These are phyloP conservation scores for Psylliodes chrysocephalus DNA, from an alignment of 2,888 invertebrate genomes.

Conservation along the genomic window DNA sequence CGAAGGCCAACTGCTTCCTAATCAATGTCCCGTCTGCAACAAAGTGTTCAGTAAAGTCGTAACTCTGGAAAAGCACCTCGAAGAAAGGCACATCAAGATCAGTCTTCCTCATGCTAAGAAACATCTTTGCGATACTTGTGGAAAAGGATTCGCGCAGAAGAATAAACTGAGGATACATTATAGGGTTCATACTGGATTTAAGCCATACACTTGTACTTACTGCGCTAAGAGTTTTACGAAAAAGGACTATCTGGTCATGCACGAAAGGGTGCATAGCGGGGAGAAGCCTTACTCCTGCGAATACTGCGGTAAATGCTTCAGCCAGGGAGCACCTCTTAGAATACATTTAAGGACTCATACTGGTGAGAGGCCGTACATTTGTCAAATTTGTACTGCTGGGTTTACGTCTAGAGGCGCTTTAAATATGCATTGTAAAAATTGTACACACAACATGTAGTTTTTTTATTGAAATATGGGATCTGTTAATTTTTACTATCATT, in stretches of 20 bases:
- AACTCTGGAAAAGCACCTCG: constrained; percentile 64
- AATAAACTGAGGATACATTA: constrained; percentile 56
- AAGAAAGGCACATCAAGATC: constrained; percentile 55
- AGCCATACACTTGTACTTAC: constrained; percentile 60
- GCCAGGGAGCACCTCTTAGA: constrained; percentile 54
- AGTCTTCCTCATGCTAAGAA: constrained; percentile 52
- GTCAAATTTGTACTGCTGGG: constrained; percentile 68
- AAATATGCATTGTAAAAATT: constrained; percentile 66
- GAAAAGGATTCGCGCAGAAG: constrained; percentile 57
- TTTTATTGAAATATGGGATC: too few species aligned
- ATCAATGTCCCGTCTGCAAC: constrained; percentile 57
- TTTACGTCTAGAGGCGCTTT: constrained; percentile 69
- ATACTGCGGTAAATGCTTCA: constrained; percentile 59
- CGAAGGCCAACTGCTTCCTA: constrained; percentile 62
- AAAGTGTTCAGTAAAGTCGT: constrained; percentile 56
- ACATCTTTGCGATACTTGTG: constrained; percentile 58
- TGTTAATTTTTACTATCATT: too few species aligned
- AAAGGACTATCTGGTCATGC: constrained; percentile 54
- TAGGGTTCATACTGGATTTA: constrained; percentile 65
- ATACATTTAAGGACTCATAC: constrained; percentile 57
- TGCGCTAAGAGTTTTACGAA: constrained; percentile 67
- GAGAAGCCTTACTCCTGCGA: constrained; percentile 59
- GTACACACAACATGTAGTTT: constrained; percentile 32
- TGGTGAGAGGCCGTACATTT: constrained; percentile 62
- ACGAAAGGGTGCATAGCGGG: constrained; percentile 57